Evolutionary conservation across 2,888 invertebrate genomes (phyloP).

Genomic region (Mamestra brassicae): DNA sequence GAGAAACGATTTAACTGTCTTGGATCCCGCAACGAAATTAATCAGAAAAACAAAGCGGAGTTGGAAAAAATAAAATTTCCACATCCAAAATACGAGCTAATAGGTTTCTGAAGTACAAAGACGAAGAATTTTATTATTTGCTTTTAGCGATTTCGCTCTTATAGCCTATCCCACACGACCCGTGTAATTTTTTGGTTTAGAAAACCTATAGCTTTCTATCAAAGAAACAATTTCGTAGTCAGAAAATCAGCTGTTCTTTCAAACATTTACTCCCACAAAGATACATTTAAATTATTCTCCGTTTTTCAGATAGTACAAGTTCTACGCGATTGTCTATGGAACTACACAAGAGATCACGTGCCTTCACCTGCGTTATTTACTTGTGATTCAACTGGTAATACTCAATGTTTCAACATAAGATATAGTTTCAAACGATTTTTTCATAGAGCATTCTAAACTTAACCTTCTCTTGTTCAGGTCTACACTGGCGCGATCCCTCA

Average conservation of each 20-base stretch:
- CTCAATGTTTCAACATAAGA: background rate
- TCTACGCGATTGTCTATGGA: constrained; percentile 96
- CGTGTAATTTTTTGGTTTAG: no score
- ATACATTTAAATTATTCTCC: background rate
- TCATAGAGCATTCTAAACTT: background rate
- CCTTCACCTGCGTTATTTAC: constrained; percentile 96
- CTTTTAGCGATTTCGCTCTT: no score
- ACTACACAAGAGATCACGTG: constrained; percentile 96
- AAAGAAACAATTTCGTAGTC: no score
- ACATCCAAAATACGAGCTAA: background rate
- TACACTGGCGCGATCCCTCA: constrained; percentile 95
- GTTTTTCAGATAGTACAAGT: constrained; percentile 93
- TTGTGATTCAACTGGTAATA: constrained; percentile 91
- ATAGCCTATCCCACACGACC: no score
- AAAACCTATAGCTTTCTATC: background rate
- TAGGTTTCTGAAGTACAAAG: background rate
- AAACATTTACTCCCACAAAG: background rate
- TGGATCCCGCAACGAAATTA: no score
- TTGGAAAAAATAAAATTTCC: no score
- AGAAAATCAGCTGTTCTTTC: no score
- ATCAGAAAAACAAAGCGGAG: no score
- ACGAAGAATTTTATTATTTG: background rate
- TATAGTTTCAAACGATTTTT: background rate
- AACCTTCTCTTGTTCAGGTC: constrained; percentile 75
- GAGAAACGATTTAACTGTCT: no score